These are phyloP conservation scores for Uromys caudimaculatus DNA, from an alignment of 2,797 vertebrate genomes.

Conservation along the genomic window DNA sequence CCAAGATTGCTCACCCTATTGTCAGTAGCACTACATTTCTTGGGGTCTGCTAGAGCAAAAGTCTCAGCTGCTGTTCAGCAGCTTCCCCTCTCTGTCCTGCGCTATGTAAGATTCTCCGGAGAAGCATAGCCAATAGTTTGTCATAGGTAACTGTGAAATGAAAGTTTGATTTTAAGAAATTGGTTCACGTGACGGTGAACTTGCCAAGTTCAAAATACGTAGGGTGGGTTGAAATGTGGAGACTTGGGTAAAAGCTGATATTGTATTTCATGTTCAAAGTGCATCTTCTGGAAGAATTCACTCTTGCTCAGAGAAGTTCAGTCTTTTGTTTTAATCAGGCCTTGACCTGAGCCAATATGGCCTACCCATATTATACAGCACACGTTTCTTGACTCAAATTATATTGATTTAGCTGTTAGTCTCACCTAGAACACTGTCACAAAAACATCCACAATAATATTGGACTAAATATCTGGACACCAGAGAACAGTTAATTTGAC, in stretches of 20 bases:
- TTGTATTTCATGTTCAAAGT: not conserved
- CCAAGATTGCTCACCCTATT: not conserved
- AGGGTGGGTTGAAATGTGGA: not conserved
- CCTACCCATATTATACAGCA: not conserved
- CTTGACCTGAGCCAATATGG: not conserved
- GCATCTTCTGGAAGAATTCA: not conserved
- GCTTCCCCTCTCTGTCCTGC: not conserved
- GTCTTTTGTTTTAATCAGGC: not conserved
- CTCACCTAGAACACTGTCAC: not conserved
- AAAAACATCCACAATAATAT: not conserved
- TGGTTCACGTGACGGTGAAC: not conserved
- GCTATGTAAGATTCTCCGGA: not conserved
- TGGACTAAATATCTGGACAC: not conserved
- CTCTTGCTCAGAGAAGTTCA: not conserved
- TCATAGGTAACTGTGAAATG: not conserved
- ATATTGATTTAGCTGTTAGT: conserved; percentile 24
- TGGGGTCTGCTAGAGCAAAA: not conserved
- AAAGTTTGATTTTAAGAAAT: conserved; percentile 26
- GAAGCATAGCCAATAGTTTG: not conserved
- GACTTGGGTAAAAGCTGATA: not conserved
- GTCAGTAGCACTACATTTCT: not conserved
- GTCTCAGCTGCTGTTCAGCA: not conserved
- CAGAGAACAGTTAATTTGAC: not conserved
- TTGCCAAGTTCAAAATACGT: conserved; percentile 6
- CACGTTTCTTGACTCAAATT: not conserved